These are phyloP conservation scores for Parnassius glacialis DNA, from an alignment of 2,888 invertebrate genomes.

Conservation along the genomic window DNA sequence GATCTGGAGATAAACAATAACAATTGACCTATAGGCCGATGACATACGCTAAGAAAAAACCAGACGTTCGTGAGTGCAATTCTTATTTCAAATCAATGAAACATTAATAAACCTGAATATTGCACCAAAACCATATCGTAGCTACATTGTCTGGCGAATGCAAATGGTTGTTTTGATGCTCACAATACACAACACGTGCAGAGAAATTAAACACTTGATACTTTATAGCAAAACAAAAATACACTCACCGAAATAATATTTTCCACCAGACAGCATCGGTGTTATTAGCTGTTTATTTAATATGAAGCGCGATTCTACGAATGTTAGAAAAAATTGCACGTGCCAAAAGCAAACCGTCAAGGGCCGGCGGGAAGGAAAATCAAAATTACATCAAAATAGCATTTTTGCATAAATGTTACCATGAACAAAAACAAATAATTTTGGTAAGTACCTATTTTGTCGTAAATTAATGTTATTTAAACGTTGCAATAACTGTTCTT, in stretches of 20 bases:
- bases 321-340: conserved; percentile 70
- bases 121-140: conserved; percentile 67
- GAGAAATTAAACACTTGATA: conserved; percentile 47
- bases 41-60: conserved; percentile 15
- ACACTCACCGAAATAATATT: conserved; percentile 66
- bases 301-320: conserved; percentile 49
- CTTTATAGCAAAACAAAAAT: conserved; percentile 41
- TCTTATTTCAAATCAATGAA: conserved; percentile 21
- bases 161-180: conserved; percentile 76
- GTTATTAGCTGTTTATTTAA: conserved; percentile 48
- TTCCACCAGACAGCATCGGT: conserved; percentile 72
- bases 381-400: conserved; percentile 46
- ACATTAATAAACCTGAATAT: conserved; percentile 29
- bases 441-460: too few species aligned
- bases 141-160: conserved; percentile 64
- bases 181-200: conserved; percentile 72
- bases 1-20: conserved; percentile 78
- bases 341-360: conserved; percentile 78
- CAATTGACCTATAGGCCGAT: conserved; percentile 59
- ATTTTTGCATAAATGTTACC: conserved; percentile 50
- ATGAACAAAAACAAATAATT: conserved; percentile 22
- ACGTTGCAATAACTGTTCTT: too few species aligned
- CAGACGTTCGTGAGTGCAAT: conserved; percentile 27
- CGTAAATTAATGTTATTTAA: too few species aligned
- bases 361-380: conserved; percentile 75